Conservation (phyloP, 2,113 vertebrate genomes). For the Verasper variegatus region DNA sequence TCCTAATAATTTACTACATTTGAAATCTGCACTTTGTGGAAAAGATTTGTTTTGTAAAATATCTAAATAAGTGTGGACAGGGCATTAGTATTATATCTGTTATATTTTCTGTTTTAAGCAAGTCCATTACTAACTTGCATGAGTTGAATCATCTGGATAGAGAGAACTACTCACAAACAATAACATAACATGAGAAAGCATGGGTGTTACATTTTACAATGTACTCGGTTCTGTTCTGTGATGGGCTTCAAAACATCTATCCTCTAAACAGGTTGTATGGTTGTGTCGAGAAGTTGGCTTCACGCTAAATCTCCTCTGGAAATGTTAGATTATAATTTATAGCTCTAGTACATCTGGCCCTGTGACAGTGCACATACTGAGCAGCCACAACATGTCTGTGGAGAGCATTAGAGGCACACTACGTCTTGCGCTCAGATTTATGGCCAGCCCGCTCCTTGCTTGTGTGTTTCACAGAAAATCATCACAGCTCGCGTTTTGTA, state of each 20-base stretch:
- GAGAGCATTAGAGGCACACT: constrained; percentile 69
- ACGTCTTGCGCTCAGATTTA: constrained; percentile 72
- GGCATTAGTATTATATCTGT: too few relatives aligned
- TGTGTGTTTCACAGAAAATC: constrained; percentile 43
- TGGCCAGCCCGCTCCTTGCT: constrained; percentile 48
- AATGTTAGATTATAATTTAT: constrained; percentile 68
- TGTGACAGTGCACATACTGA: constrained; percentile 57
- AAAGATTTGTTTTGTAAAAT: too few relatives aligned
- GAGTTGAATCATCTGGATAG: too few relatives aligned
- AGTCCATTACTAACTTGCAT: too few relatives aligned
- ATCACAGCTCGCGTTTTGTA: constrained; percentile 66
- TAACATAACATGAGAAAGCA: too few relatives aligned
- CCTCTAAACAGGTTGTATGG: constrained; percentile 28
- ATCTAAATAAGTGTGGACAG: too few relatives aligned
- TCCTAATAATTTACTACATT: too few relatives aligned
- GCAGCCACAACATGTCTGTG: constrained; percentile 77
- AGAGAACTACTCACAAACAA: too few relatives aligned
- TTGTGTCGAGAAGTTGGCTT: constrained; percentile 15
- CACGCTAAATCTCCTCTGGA: constrained; percentile 58
- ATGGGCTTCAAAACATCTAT: not conserved
- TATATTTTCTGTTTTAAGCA: too few relatives aligned
- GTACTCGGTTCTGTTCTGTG: not conserved
- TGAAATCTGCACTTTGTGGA: too few relatives aligned
- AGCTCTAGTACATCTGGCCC: constrained; percentile 65
- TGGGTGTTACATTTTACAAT: too few relatives aligned